A percentile compares a stretch with the other conserved stretches of the same genome.
These are phyloP conservation scores for Gallinago media DNA, from an alignment of 2,113 vertebrate species.

Conservation along the genomic window DNA sequence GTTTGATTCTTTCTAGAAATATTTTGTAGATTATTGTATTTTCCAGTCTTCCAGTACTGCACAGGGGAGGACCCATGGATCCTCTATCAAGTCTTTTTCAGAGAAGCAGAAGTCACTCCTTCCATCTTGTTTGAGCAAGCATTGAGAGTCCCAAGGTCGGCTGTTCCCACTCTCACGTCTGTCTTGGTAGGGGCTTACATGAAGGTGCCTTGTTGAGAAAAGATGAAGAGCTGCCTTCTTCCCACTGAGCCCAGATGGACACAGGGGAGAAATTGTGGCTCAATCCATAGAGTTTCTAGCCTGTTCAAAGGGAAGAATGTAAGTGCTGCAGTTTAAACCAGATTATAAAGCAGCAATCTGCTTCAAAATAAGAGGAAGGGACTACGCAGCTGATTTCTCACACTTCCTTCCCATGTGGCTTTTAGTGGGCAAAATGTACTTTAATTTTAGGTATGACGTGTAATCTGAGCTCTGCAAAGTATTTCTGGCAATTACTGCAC, in stretches of 20 bases:
- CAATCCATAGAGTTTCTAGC: fast-evolving
- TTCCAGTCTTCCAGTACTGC: neutral
- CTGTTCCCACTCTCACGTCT: fast-evolving
- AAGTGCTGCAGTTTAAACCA: neutral
- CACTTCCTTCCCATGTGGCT: neutral
- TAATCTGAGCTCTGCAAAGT: neutral
- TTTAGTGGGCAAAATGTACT: neutral
- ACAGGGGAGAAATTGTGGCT: fast-evolving
- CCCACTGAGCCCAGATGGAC: neutral
- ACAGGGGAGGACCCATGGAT: neutral
- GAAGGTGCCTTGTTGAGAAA: neutral
- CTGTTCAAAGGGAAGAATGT: neutral
- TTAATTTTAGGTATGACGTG: neutral
- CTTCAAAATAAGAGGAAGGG: neutral
- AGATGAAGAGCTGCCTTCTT: neutral
- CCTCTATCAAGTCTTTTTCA: fast-evolving
- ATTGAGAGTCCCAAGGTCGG: fast-evolving
- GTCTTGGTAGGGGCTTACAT: fast-evolving
- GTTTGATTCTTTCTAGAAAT: neutral
- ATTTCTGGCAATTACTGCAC: neutral
- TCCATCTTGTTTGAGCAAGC: neutral
- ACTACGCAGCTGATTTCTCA: neutral
- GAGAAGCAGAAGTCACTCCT: neutral
- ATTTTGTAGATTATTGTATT: fast-evolving
- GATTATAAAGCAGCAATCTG: neutral